Base-by-base conservation (phyloP, 35 echinoderm and acorn worm genomes). In the Apostichopus japonicus region DNA sequence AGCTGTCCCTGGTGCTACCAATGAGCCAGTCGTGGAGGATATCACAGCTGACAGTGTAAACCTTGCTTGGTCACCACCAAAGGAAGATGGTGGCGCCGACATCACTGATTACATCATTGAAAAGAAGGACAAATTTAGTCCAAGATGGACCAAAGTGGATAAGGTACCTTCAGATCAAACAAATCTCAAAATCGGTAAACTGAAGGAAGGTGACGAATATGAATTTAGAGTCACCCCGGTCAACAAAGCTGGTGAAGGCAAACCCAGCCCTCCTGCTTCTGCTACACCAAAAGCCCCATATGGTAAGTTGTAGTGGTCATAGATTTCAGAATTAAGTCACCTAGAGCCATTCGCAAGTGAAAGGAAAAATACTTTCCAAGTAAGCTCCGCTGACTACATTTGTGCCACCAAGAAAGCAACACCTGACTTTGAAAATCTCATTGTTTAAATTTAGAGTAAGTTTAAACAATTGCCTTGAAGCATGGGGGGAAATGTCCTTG, bases 41-140 rank as follows among this genome's bases (percentile, higher is more conserved):
- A 59, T 98, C 75, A 92, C 90, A 2, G 84, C 75, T 15, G 79
- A 90, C n/a, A 84, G 88, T 44, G 90, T 94, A 23, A 94, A 71
- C 16, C 72, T 98, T 27, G 92, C 84, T 33, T 98, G 96, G 96
- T 84, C 94, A 73, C 90, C 94, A 10, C 96, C 96, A 44, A 44
- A 54, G 8, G 82, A 84, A 79, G 96, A 98, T 75, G 96, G 96
- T 71, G 96, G 96, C 14, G 77, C 78, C 33, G 58, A 75, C 22
- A 82, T 98, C 72, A 94, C 94, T 76, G 94, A 94, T 15, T 98
- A 94, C 93, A 91, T 96, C 72, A 65, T 98, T 1, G 96, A 98
- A 87, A 93, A 94, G 92, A 98, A 98, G 82, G 94, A 98, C 5
- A 91, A 67, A 44, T 90, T 93, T 6, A 92, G 95, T 11, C 21